These are phyloP conservation scores for Megaleporinus macrocephalus DNA, from an alignment of 2,113 vertebrate genomes.

Conservation along the genomic window DNA sequence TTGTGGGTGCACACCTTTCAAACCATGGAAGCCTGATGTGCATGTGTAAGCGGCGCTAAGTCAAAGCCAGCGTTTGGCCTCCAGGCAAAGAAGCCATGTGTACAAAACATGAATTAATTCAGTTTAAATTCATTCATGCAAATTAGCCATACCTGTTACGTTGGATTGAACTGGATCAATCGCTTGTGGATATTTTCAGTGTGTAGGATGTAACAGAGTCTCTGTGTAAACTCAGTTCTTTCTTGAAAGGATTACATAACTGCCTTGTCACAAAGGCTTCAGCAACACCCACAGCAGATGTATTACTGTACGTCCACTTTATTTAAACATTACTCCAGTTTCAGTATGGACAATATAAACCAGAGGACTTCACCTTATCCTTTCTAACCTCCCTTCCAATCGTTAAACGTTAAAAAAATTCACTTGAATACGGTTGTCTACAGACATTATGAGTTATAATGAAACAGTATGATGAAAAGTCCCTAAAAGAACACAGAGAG, in stretches of 20 bases:
- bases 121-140: constrained; percentile 41
- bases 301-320: background rate
- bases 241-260: background rate
- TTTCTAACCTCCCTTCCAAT: no score
- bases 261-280: background rate
- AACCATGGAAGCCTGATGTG: background rate
- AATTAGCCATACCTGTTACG: constrained; percentile 55
- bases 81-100: background rate
- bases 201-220: background rate
- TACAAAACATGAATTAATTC: constrained; percentile 21
- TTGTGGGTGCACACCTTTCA: background rate
- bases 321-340: no score
- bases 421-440: no score
- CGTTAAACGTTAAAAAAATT: no score
- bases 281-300: background rate
- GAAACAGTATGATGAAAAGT: no score
- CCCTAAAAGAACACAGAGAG: no score
- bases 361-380: no score
- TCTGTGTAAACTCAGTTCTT: background rate
- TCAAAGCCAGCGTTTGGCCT: background rate
- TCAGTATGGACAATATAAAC: no score
- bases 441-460: no score
- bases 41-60: background rate
- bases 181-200: background rate
- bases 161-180: constrained; percentile 24